Conservation (phyloP, 2,797 vertebrate species). For the Danio jaintianensis region DNA sequence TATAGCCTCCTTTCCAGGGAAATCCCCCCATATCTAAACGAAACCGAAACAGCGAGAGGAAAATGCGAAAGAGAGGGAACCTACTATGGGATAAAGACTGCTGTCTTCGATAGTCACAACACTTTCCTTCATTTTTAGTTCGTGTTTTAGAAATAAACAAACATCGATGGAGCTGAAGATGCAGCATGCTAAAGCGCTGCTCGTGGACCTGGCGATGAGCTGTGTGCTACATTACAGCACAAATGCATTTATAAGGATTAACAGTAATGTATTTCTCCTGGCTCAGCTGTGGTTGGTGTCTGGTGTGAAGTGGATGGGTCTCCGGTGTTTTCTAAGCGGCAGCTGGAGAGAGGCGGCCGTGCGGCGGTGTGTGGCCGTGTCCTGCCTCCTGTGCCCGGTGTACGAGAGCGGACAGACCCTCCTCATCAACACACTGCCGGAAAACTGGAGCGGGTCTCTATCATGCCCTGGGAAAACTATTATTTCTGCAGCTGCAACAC, state of each 20-base stretch:
- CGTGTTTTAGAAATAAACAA: background rate
- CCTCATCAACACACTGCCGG: background rate
- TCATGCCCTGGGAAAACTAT: constrained; percentile 2
- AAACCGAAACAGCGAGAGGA: background rate
- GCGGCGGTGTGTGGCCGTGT: background rate
- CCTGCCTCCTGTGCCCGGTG: constrained; percentile 1
- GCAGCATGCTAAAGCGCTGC: background rate
- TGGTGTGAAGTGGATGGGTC: background rate
- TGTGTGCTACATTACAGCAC: background rate
- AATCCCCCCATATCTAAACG: background rate
- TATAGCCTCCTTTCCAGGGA: background rate
- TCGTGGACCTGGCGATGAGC: background rate
- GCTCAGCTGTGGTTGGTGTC: background rate
- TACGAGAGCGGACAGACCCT: constrained; percentile 9
- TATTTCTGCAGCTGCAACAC: background rate
- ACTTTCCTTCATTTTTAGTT: background rate
- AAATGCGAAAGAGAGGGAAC: background rate
- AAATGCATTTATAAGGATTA: background rate
- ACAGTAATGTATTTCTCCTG: background rate
- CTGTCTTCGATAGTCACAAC: background rate
- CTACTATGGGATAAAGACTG: background rate
- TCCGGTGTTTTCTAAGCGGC: background rate
- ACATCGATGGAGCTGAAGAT: background rate
- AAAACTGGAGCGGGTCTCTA: constrained; percentile 10
- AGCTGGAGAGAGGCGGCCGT: background rate